Evolutionary conservation across 1,140 invertebrate genomes (phyloP).

Genomic region (Bombus breviceps): DNA sequence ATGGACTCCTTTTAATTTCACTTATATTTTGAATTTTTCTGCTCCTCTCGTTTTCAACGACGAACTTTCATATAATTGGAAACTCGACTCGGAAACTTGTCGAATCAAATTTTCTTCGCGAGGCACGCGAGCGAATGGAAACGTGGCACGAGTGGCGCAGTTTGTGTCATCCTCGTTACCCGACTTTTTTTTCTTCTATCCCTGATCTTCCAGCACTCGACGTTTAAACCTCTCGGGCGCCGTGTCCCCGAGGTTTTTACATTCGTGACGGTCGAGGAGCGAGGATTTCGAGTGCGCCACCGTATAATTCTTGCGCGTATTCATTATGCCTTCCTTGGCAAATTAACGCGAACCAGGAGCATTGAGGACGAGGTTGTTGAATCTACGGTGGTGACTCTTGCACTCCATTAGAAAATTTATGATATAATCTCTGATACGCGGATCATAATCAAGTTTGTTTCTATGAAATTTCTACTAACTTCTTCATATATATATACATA

Average conservation of each 20-base stretch:
- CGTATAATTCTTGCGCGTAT: background rate
- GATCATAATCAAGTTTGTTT: background rate
- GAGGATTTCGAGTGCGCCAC: background rate
- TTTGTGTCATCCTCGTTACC: constrained; percentile 25
- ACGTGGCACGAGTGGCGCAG: background rate
- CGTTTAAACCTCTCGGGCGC: constrained; percentile 2
- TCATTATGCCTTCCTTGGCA: constrained; percentile 15
- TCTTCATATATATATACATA: too few species aligned
- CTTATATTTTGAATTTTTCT: background rate
- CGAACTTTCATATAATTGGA: background rate
- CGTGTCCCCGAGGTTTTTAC: constrained; percentile 4
- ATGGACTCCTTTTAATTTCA: background rate
- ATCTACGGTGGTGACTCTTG: background rate
- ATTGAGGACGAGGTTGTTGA: background rate
- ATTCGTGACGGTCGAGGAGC: background rate
- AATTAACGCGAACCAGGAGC: constrained; percentile 1
- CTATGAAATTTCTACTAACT: background rate
- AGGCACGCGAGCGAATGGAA: background rate
- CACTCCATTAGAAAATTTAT: background rate
- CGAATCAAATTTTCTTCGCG: background rate
- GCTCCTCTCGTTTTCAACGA: too few species aligned
- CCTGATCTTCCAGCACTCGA: constrained; percentile 1
- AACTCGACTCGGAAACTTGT: background rate
- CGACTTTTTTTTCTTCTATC: background rate
- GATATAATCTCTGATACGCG: background rate